Evolutionary conservation across 2,888 invertebrate species (phyloP), one percentile per base, ranked within the genome.

Genomic region (Hetaerina titia): DNA sequence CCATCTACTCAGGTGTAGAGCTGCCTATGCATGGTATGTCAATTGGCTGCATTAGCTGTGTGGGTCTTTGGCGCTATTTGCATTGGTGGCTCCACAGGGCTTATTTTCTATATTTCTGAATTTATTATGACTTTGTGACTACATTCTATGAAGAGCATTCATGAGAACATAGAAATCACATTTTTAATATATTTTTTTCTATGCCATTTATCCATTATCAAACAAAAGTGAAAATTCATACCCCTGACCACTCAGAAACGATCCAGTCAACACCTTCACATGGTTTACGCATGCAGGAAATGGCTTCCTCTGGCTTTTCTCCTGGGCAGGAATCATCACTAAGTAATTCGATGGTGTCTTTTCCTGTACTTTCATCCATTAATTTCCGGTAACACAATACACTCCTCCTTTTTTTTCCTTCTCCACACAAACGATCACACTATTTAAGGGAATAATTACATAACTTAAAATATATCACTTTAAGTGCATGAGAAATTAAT

Each of bases 221-320:
- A 45, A 45, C 11, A 1, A 60, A 9, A 17, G 31, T 1, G 25
- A 45, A 45, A 31, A 81, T 56, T n/a, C 98, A 98, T 97, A 99
- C 99, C 96, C 99, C 98, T 96, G 98, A 98, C 99, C 99, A 99
- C 88, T 98, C 98, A 0, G 99, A 98, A 13, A 98, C 97, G 94
- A 99, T 98, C 99, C 99, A 99, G 96, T 99, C 99, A 17, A 99
- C 98, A 9, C 99, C 99, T 95, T 98, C 98, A 96, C 99, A 99
- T 0, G 99, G 98, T 92, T 98, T 97, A 96, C 98, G 95, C 96
- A 98, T 97, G 96, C 99, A 99, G 22, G 97, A 95, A 96, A 98
- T 97, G 95, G 98, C 98, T 0, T 97, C 97, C 88, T 97, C 97
- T 0, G 99, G 99, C 96, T 98, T 98, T 96, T 98, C 97, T 88